phyloP scores from a whole-genome alignment of 2,888 invertebrate genomes.

The Sclerodermus sp. region DNA sequence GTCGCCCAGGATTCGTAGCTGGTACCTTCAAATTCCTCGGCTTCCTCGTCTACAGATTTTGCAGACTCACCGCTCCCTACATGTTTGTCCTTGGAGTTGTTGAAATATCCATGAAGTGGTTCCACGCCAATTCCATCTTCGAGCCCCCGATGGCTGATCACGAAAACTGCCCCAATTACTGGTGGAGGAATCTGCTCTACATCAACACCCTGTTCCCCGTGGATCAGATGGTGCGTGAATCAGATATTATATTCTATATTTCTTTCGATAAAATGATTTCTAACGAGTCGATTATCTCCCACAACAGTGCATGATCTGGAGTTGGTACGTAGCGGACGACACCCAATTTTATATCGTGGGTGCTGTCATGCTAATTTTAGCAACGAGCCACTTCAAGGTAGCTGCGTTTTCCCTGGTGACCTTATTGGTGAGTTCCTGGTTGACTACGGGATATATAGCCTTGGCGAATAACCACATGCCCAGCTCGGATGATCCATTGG shows the following conservation, averaged over 20 bases:
- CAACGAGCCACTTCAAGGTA: conserved; percentile 78
- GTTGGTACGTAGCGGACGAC: conserved; percentile 87
- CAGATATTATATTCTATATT: background rate
- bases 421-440: conserved; percentile 75
- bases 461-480: conserved; percentile 79
- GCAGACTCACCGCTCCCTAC: conserved; percentile 78
- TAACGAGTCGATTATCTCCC: conserved; percentile 25
- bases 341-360: conserved; percentile 86
- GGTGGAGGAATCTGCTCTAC: conserved; percentile 87
- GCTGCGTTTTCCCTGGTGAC: conserved; percentile 68
- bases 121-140: conserved; percentile 78
- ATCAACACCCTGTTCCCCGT: conserved; percentile 85
- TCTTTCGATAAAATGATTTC: too few species aligned
- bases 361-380: conserved; percentile 77
- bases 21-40: conserved; percentile 68
- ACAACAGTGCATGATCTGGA: conserved; percentile 92
- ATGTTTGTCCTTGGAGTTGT: conserved; percentile 81
- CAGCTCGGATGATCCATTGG: conserved; percentile 76
- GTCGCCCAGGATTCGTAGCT: conserved; percentile 48
- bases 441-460: conserved; percentile 79
- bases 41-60: conserved; percentile 70
- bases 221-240: conserved; percentile 73
- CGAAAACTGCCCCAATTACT: conserved; percentile 79
- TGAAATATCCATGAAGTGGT: conserved; percentile 85
- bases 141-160: conserved; percentile 82